A percentile compares a stretch with the other conserved stretches of the same genome.
phyloP scores from a whole-genome alignment of 2,888 invertebrate species.

The Hypomecis punctinalis region DNA sequence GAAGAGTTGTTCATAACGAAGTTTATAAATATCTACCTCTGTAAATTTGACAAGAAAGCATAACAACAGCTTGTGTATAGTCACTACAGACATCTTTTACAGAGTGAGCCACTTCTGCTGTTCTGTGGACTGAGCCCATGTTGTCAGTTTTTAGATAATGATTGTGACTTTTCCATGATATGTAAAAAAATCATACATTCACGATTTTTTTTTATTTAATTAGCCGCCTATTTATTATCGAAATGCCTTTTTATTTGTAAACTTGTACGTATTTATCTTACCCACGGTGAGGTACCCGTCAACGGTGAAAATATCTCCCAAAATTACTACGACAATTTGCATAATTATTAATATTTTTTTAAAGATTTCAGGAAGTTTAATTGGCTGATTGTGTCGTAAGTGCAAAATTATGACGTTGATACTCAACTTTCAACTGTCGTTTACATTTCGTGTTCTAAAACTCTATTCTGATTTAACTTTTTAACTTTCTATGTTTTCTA shows the following conservation, averaged over 20 bases:
- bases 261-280: neutral
- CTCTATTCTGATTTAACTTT: constrained; percentile 27
- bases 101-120: too few species aligned
- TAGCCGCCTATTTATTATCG: too few species aligned
- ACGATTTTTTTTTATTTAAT: too few species aligned
- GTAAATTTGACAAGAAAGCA: too few species aligned
- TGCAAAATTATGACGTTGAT: constrained; percentile 29
- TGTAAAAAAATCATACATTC: too few species aligned
- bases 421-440: constrained; percentile 18
- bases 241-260: neutral
- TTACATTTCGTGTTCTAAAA: constrained; percentile 13
- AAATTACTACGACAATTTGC: neutral
- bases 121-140: too few species aligned
- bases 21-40: too few species aligned
- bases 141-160: too few species aligned
- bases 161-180: too few species aligned
- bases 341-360: constrained; percentile 17
- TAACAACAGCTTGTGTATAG: too few species aligned
- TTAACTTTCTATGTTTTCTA: constrained; percentile 25
- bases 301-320: neutral
- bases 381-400: constrained; percentile 36
- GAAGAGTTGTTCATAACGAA: too few species aligned
- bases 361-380: constrained; percentile 32
- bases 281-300: neutral
- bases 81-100: too few species aligned